Evolutionary conservation across 2,888 invertebrate genomes (phyloP).

Genomic region (Schizotus pectinicornis): DNA sequence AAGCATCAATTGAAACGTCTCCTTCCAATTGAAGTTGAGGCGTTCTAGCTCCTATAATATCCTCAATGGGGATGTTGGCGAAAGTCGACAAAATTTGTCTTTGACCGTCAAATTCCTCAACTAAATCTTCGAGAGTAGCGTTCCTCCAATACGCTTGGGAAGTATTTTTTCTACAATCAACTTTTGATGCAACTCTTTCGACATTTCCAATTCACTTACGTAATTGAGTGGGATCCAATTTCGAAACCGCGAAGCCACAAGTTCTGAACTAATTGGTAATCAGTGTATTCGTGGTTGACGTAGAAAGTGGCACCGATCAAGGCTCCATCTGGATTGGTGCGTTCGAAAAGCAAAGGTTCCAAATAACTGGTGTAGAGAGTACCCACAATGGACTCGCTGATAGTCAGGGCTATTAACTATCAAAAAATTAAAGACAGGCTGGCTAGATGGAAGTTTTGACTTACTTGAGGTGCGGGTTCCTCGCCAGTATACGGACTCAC

Average conservation of each 20-base stretch:
- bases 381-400: no score
- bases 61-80: constrained; percentile 49
- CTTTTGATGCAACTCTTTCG: not conserved
- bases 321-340: no score
- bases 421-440: no score
- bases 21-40: constrained; percentile 66
- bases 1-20: constrained; percentile 64
- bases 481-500: constrained; percentile 25
- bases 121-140: constrained; percentile 43
- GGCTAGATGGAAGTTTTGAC: no score
- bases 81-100: constrained; percentile 49
- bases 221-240: constrained; percentile 74
- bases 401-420: no score
- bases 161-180: constrained; percentile 34
- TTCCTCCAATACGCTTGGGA: constrained; percentile 48
- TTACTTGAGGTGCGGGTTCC: constrained; percentile 7
- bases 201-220: constrained; percentile 53
- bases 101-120: constrained; percentile 53
- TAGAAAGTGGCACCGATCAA: constrained; percentile 38
- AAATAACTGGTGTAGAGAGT: no score
- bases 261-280: constrained; percentile 62
- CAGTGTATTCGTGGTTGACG: constrained; percentile 75
- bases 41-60: constrained; percentile 57
- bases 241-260: constrained; percentile 68
- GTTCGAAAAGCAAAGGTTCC: no score